These are phyloP conservation scores for Lasioglossum calceatum DNA, from an alignment of 2,888 invertebrate genomes.

Conservation along the genomic window DNA sequence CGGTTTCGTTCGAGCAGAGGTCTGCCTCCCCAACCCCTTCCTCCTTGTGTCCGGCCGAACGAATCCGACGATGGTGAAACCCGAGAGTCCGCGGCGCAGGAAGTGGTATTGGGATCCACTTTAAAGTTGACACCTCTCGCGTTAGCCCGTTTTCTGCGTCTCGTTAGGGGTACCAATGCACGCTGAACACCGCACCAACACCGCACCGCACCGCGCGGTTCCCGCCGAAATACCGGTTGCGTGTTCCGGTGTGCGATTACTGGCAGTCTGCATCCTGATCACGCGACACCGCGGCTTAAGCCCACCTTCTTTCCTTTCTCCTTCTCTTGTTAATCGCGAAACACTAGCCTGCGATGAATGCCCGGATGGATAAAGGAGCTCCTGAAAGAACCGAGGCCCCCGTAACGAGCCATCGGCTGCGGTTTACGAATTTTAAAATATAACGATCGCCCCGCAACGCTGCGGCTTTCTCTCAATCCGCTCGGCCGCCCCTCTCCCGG, in stretches of 20 bases:
- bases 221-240: constrained; percentile 57
- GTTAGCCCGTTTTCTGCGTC: constrained; percentile 38
- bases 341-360: constrained; percentile 48
- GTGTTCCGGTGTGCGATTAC: constrained; percentile 65
- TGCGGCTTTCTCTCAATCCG: not conserved
- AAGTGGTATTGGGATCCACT: constrained; percentile 65
- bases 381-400: not conserved
- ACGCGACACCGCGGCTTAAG: constrained; percentile 52
- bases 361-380: constrained; percentile 24
- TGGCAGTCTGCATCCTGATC: constrained; percentile 59
- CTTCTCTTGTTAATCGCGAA: constrained; percentile 40
- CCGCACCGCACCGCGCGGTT: not conserved
- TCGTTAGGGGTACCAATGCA: constrained; percentile 32
- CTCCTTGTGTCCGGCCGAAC: constrained; percentile 10
- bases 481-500: not conserved
- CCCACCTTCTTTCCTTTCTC: constrained; percentile 40
- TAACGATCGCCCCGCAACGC: not conserved
- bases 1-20: not conserved
- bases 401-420: not conserved
- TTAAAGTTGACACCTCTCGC: constrained; percentile 65
- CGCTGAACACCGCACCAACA: not conserved
- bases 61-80: constrained; percentile 41
- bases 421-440: constrained; percentile 6
- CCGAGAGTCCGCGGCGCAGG: constrained; percentile 51
- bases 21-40: not conserved